Conservation (phyloP, 2,797 vertebrate species). For the Hypotaenidia okinawae region DNA sequence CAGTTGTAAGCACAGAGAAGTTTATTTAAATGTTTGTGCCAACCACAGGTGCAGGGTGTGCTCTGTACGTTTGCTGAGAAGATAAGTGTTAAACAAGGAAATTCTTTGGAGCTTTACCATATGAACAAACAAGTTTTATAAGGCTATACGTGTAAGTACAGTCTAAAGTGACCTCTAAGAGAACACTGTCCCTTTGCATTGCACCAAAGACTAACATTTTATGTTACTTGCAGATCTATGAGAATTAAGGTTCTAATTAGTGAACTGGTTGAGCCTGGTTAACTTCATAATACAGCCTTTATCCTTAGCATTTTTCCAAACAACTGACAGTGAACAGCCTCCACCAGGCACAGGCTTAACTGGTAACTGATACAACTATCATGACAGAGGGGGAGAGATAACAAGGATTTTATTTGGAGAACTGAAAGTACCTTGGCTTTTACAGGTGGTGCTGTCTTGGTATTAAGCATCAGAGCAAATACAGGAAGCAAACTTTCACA, state of each 20-base stretch:
- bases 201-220: background rate
- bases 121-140: background rate
- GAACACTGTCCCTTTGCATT: background rate
- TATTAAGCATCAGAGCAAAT: background rate
- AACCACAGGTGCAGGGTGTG: background rate
- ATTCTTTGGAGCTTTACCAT: background rate
- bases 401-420: background rate
- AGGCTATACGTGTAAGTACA: background rate
- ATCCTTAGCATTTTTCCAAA: background rate
- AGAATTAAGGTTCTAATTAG: background rate
- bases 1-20: background rate
- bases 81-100: background rate
- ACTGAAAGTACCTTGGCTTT: background rate
- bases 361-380: background rate
- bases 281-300: background rate
- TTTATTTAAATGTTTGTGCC: background rate
- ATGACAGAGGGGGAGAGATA: background rate
- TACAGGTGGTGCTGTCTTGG: accelerated
- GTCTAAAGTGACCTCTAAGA: background rate
- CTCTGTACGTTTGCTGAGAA: background rate
- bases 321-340: background rate
- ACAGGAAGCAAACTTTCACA: background rate
- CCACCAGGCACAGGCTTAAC: background rate
- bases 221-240: background rate
- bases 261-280: background rate